Percentiles rank a stretch among this genome's conserved stretches.
phyloP scores from a whole-genome alignment of 1,140 invertebrate genomes.

The Cyclina sinensis region DNA sequence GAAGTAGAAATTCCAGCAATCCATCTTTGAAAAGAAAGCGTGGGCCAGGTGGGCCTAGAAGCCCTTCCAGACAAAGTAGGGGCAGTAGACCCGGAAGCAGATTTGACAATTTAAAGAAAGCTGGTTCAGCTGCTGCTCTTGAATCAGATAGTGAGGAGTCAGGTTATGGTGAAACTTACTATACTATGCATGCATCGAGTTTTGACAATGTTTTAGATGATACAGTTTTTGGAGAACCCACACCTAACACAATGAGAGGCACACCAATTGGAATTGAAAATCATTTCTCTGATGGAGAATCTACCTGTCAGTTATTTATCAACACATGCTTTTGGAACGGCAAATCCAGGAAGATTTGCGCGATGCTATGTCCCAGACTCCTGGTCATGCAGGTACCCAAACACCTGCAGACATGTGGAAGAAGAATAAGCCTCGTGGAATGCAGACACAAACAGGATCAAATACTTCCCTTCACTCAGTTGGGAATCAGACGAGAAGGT shows the following conservation, averaged over 20 bases:
- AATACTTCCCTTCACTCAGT: conserved; percentile 80
- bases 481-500: conserved; percentile 76
- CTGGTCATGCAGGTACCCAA: conserved; percentile 81
- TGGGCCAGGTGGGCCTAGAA: conserved; percentile 59
- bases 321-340: conserved; percentile 76
- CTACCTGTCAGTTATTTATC: conserved; percentile 80
- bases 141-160: conserved; percentile 85
- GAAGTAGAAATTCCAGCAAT: conserved; percentile 64
- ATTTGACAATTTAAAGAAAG: conserved; percentile 78
- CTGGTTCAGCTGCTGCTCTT: conserved; percentile 72
- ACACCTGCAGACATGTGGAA: conserved; percentile 75
- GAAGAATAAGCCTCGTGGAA: conserved; percentile 66
- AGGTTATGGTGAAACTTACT: conserved; percentile 84
- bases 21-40: conserved; percentile 69
- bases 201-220: conserved; percentile 83
- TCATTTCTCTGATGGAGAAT: conserved; percentile 81
- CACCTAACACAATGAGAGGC: conserved; percentile 75
- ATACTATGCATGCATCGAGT: conserved; percentile 84
- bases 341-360: conserved; percentile 79
- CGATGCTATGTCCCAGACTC: conserved; percentile 81
- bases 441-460: conserved; percentile 79
- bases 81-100: conserved; percentile 64
- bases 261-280: conserved; percentile 75
- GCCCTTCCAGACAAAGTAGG: conserved; percentile 59
- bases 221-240: conserved; percentile 66